A percentile compares a stretch with the other conserved stretches of the same genome.
Evolutionary conservation across 2,888 invertebrate species (phyloP).

Genomic region (Odontothrips loti): DNA sequence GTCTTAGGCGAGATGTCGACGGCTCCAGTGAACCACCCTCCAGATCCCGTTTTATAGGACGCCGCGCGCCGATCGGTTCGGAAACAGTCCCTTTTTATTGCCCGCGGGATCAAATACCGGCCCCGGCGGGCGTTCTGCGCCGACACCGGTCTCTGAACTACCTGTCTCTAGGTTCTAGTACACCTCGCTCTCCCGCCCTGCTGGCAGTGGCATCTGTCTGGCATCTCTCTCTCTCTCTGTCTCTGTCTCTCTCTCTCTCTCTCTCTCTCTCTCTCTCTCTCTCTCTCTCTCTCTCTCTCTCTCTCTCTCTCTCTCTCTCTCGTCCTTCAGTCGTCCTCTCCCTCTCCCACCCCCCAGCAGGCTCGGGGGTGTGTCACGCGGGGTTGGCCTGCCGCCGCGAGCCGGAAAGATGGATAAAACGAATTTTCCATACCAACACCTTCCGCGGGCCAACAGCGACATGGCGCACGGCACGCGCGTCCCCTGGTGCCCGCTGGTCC

Average conservation of each 20-base stretch:
- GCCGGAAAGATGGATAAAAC: neutral
- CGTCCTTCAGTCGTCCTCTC: neutral
- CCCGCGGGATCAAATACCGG: no score
- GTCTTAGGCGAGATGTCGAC: no score
- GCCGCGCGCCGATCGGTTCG: no score
- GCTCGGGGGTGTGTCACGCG: no score
- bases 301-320: constrained; percentile 1
- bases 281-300: neutral
- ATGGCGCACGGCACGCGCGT: neutral
- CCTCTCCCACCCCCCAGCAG: neutral
- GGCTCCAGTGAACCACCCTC: no score
- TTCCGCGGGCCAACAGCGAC: constrained; percentile 8
- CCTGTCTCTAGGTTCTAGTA: neutral
- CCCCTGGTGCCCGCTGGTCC: neutral
- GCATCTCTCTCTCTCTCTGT: no score
- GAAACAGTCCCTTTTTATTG: no score
- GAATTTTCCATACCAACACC: constrained; percentile 26
- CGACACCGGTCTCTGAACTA: no score
- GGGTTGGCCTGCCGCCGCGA: neutral
- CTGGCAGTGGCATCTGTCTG: neutral
- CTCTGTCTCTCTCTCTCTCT: no score
- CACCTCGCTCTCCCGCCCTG: neutral
- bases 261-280: neutral
- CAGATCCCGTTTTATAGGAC: no score
- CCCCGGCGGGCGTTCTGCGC: no score